phyloP scores from a whole-genome alignment of 2,888 invertebrate species.

The Ichneumon xanthorius region DNA sequence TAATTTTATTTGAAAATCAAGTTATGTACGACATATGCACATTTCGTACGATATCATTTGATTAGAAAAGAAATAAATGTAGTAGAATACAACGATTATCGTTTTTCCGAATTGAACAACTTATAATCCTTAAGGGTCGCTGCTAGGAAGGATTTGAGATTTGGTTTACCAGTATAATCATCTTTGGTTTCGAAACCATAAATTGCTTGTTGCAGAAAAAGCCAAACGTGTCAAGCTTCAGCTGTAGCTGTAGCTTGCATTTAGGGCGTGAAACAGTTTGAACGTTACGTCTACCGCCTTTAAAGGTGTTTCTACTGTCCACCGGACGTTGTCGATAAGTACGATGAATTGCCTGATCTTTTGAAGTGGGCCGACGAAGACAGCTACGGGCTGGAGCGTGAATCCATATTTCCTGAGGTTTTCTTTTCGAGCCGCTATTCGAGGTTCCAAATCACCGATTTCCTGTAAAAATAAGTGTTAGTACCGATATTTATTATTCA shows the following conservation, averaged over 20 bases:
- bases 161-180: background rate
- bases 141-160: background rate
- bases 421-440: background rate
- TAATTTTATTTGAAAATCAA: background rate
- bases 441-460: background rate
- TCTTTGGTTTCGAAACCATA: background rate
- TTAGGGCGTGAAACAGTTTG: slow-evolving; percentile 2
- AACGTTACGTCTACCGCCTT: background rate
- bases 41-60: background rate
- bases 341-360: background rate
- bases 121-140: background rate
- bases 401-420: background rate
- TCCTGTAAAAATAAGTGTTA: too few species aligned
- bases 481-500: too few species aligned
- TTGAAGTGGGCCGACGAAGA: background rate
- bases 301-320: background rate
- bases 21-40: background rate
- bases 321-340: background rate
- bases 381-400: background rate
- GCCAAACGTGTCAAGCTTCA: background rate
- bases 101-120: background rate
- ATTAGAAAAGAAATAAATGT: background rate
- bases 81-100: background rate
- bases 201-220: background rate
- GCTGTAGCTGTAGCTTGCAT: background rate